Conservation (phyloP, 2,113 vertebrate species). For the Sceloporus undulatus region DNA sequence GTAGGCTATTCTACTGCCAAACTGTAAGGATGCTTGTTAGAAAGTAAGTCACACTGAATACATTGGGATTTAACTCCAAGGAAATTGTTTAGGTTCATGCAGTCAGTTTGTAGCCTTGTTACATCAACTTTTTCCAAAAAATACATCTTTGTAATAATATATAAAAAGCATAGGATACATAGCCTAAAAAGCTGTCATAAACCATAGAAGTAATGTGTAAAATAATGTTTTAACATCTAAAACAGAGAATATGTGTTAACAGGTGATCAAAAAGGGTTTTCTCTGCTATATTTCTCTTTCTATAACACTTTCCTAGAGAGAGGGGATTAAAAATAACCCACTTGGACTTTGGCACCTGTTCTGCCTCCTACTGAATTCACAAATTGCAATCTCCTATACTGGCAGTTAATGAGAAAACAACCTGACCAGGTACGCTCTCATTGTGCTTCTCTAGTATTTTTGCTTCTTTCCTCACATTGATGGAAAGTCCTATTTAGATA, state of each 20-base stretch:
- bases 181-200: constrained; percentile 5
- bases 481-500: neutral
- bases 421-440: neutral
- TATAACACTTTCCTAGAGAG: neutral
- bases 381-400: neutral
- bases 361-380: neutral
- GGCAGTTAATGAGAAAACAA: neutral
- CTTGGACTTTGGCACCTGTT: neutral
- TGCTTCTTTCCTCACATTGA: neutral
- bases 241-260: constrained; percentile 2
- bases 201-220: constrained; percentile 10
- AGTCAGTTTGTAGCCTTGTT: too few relatives aligned
- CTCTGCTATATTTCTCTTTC: neutral
- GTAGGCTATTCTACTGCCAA: neutral
- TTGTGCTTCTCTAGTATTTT: neutral
- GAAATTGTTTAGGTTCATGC: too few relatives aligned
- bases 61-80: too few relatives aligned
- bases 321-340: constrained; percentile 7
- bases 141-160: too few relatives aligned
- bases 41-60: neutral
- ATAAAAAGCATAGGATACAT: too few relatives aligned
- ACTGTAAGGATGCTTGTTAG: neutral
- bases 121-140: too few relatives aligned
- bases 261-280: neutral
- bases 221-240: neutral